These are phyloP conservation scores for Bubo bubo DNA, from an alignment of 2,113 vertebrate species.

Conservation along the genomic window DNA sequence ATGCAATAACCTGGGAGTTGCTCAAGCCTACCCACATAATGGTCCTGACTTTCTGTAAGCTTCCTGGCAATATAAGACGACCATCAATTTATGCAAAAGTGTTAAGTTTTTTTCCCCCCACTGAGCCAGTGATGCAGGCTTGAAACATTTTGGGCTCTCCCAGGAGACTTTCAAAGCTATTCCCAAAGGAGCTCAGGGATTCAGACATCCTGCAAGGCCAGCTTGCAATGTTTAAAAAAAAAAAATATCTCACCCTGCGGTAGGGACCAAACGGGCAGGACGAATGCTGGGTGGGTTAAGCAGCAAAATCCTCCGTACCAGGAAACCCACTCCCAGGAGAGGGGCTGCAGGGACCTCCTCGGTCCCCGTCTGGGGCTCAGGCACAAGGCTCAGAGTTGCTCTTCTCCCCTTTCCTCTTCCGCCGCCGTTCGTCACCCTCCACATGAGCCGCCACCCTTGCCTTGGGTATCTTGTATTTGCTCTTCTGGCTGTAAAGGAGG, in stretches of 20 bases:
- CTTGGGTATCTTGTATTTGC: constrained; percentile 80
- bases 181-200: neutral
- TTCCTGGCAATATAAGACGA: neutral
- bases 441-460: neutral
- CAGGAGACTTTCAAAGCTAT: neutral
- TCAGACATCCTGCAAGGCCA: neutral
- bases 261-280: accelerated
- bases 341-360: neutral
- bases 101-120: neutral
- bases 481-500: constrained; percentile 84
- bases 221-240: neutral
- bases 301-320: accelerated
- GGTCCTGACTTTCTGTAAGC: neutral
- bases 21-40: neutral
- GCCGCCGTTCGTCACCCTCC: accelerated
- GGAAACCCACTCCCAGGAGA: neutral
- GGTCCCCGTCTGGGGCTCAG: accelerated
- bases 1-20: neutral
- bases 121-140: accelerated
- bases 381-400: neutral
- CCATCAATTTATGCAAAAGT: neutral
- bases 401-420: neutral
- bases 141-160: neutral
- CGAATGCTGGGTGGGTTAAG: accelerated
- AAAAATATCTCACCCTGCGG: neutral